These are phyloP conservation scores for Gymnoscelis rufifasciata DNA, from an alignment of 2,888 invertebrate genomes.

Conservation along the genomic window DNA sequence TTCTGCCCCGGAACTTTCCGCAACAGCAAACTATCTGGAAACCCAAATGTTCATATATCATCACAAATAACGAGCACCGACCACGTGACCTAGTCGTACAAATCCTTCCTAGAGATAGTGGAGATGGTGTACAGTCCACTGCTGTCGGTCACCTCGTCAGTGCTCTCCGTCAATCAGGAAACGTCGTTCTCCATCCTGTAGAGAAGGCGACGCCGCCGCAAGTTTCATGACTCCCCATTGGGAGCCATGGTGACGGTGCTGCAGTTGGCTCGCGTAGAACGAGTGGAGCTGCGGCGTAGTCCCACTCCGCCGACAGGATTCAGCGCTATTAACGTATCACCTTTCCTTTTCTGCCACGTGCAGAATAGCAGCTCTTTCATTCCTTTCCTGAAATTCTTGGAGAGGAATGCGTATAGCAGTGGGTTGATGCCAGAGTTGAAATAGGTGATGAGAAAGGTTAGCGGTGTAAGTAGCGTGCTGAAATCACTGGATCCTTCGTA, in stretches of 20 bases:
- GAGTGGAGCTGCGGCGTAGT: constrained; percentile 68
- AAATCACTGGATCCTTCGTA: constrained; percentile 86
- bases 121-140: constrained; percentile 66
- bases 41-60: constrained; percentile 19
- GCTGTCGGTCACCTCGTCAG: constrained; percentile 70
- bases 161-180: constrained; percentile 76
- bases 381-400: constrained; percentile 89
- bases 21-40: constrained; percentile 10
- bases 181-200: constrained; percentile 67
- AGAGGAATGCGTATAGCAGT: constrained; percentile 91
- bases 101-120: constrained; percentile 60
- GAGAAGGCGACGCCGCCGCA: constrained; percentile 61
- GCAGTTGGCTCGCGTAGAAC: constrained; percentile 76
- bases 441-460: constrained; percentile 92
- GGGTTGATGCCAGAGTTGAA: constrained; percentile 95
- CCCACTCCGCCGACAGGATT: constrained; percentile 67
- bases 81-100: constrained; percentile 47
- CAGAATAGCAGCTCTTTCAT: constrained; percentile 89
- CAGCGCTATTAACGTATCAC: constrained; percentile 62
- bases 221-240: constrained; percentile 72
- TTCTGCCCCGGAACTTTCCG: neutral
- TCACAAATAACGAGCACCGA: constrained; percentile 23
- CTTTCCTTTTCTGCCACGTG: constrained; percentile 62
- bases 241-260: constrained; percentile 76
- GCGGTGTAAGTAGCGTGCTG: constrained; percentile 88